A percentile compares a stretch with the other conserved stretches of the same genome.
phyloP scores from a whole-genome alignment of 2,113 vertebrate species.

The Mustela nigripes region DNA sequence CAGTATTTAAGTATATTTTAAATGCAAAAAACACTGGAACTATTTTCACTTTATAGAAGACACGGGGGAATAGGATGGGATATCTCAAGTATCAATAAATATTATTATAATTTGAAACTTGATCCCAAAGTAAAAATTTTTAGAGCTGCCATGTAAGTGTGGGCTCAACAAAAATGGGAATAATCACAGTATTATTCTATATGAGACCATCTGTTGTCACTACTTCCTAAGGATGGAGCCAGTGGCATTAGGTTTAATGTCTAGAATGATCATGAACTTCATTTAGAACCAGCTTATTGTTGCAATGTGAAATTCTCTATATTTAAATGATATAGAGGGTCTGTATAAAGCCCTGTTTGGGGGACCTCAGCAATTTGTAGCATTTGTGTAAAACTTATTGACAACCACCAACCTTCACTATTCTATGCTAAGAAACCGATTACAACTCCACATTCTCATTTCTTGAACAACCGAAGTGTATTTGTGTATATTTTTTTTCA shows the following conservation, averaged over 20 bases:
- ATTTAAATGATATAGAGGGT: background rate
- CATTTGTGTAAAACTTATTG: slow-evolving; percentile 16
- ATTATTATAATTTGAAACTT: slow-evolving; percentile 10
- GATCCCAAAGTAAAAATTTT: background rate
- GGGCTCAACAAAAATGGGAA: background rate
- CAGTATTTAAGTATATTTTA: background rate
- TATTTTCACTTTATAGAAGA: background rate
- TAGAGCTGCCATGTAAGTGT: background rate
- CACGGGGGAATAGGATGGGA: background rate
- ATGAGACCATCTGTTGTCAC: background rate
- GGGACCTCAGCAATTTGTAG: background rate
- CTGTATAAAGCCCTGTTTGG: background rate
- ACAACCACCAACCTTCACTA: background rate
- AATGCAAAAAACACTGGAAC: background rate
- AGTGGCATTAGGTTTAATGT: background rate
- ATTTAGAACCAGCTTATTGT: background rate
- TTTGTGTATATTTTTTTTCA: background rate
- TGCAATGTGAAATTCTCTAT: background rate
- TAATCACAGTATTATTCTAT: background rate
- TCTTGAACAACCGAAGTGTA: background rate
- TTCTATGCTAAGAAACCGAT: background rate
- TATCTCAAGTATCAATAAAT: background rate
- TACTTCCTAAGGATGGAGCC: background rate
- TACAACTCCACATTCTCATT: background rate
- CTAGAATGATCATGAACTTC: background rate